phyloP scores from a whole-genome alignment of 1,140 invertebrate genomes.

The Drosophila grimshawi region DNA sequence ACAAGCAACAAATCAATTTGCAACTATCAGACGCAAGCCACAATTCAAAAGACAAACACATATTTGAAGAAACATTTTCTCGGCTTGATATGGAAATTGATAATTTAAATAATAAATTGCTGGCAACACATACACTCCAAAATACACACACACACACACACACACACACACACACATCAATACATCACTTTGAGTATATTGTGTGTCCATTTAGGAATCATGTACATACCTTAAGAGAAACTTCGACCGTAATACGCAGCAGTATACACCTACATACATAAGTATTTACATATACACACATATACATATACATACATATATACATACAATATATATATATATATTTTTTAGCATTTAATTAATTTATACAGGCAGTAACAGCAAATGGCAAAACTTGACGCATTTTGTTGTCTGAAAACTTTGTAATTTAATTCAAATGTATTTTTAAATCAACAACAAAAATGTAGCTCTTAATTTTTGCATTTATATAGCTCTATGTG shows the following conservation, averaged over 20 bases:
- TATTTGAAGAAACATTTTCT: conserved; percentile 20
- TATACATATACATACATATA: conserved; percentile 27
- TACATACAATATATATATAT: conserved; percentile 44
- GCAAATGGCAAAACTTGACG: conserved; percentile 16
- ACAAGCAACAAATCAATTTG: conserved; percentile 59
- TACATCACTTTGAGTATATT: background rate
- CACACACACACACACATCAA: background rate
- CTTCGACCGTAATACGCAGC: conserved; percentile 15
- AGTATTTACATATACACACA: conserved; percentile 3
- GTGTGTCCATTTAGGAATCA: conserved; percentile 11
- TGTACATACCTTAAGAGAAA: conserved; percentile 30
- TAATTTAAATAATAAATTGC: conserved; percentile 24
- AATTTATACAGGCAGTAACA: conserved; percentile 37
- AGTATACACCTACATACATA: conserved; percentile 12
- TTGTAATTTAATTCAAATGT: conserved; percentile 25
- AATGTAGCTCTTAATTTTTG: conserved; percentile 21
- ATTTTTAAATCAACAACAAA: conserved; percentile 11
- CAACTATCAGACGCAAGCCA: conserved; percentile 69
- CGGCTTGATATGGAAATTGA: conserved; percentile 14
- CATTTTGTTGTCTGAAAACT: conserved; percentile 1
- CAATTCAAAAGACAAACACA: conserved; percentile 61
- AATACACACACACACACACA: conserved; percentile 33
- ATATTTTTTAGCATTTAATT: conserved; percentile 57
- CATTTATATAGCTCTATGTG: conserved; percentile 48
- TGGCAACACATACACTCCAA: conserved; percentile 17